A percentile compares a stretch with the other conserved stretches of the same genome.
Conservation (phyloP, 2,888 invertebrate species). For the Dynastes tityus region DNA sequence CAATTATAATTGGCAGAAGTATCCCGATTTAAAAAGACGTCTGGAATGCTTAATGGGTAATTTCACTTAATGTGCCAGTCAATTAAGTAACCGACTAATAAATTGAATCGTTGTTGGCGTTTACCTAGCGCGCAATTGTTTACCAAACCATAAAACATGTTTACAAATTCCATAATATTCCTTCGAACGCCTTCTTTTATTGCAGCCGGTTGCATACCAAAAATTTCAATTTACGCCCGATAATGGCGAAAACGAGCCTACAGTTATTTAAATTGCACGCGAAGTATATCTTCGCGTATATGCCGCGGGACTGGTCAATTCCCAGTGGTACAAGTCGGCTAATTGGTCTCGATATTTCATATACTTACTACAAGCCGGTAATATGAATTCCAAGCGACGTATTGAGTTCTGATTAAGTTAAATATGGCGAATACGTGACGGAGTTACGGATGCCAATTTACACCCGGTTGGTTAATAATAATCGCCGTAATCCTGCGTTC, state of each 20-base stretch:
- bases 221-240: constrained; percentile 40
- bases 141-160: constrained; percentile 38
- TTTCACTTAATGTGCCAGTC: constrained; percentile 10
- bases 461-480: constrained; percentile 41
- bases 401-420: constrained; percentile 41
- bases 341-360: constrained; percentile 41
- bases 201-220: constrained; percentile 30
- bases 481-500: constrained; percentile 19
- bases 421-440: constrained; percentile 43
- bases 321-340: constrained; percentile 27
- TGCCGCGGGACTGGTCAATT: constrained; percentile 5
- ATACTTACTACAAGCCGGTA: constrained; percentile 25
- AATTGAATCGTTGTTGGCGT: constrained; percentile 11
- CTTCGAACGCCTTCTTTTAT: constrained; percentile 22
- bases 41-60: constrained; percentile 14
- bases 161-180: constrained; percentile 39
- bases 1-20: not conserved
- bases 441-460: constrained; percentile 36
- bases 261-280: constrained; percentile 43
- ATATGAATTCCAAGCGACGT: constrained; percentile 39
- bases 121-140: constrained; percentile 8
- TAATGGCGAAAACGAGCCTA: constrained; percentile 41
- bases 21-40: not conserved
- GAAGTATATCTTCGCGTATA: constrained; percentile 14
- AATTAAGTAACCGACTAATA: constrained; percentile 28